Conservation (phyloP, 2,888 invertebrate genomes). For the Drosophila niveifrons region DNA sequence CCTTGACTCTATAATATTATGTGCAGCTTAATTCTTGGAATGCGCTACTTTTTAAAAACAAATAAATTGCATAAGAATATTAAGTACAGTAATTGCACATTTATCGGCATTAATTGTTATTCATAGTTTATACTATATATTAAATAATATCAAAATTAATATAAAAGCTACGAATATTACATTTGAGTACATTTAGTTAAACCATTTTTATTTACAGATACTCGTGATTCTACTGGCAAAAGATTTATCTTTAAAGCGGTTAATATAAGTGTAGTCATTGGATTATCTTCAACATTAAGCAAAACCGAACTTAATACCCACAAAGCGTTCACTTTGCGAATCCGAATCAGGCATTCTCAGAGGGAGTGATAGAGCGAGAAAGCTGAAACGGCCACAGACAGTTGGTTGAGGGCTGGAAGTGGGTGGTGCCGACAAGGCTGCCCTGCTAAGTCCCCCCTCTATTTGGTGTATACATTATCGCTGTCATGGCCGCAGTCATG, state of each 20-base stretch:
- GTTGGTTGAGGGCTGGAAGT: constrained; percentile 52
- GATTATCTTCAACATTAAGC: constrained; percentile 74
- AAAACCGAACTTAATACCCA: constrained; percentile 73
- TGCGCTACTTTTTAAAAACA: background rate
- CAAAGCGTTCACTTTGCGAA: constrained; percentile 61
- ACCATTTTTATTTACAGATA: no score
- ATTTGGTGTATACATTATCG: constrained; percentile 72
- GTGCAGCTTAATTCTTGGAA: background rate
- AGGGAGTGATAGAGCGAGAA: constrained; percentile 15
- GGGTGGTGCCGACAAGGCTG: constrained; percentile 61
- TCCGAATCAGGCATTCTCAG: constrained; percentile 8
- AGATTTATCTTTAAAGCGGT: constrained; percentile 4
- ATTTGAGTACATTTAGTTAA: no score
- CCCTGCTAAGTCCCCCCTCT: constrained; percentile 18
- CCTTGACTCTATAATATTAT: background rate
- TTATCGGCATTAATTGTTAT: no score
- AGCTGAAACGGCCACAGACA: constrained; percentile 40
- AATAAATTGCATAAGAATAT: background rate
- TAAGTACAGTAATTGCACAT: no score
- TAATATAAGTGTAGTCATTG: constrained; percentile 36
- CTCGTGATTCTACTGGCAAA: background rate
- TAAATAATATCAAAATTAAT: no score
- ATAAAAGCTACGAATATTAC: no score
- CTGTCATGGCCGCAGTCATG: constrained; percentile 83
- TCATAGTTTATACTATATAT: no score